Conservation (phyloP, 2,113 vertebrate genomes). For the Hemibates koningsi region DNA sequence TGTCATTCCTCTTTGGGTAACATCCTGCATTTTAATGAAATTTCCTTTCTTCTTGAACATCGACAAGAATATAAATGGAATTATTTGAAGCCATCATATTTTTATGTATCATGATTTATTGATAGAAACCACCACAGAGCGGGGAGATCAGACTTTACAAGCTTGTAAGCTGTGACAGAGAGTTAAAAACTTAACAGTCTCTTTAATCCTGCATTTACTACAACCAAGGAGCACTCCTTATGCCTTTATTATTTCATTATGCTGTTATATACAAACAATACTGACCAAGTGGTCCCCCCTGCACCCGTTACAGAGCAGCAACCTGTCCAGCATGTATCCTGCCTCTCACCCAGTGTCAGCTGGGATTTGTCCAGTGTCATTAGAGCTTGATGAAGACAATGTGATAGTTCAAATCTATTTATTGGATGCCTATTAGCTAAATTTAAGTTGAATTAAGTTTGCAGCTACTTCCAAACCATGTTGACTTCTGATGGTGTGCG, state of each 20-base stretch:
- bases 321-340: background rate
- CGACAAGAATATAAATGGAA: background rate
- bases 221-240: background rate
- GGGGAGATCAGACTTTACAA: background rate
- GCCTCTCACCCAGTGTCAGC: background rate
- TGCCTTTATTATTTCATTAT: background rate
- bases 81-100: background rate
- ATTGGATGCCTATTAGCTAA: background rate
- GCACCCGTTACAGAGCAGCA: background rate
- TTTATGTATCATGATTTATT: background rate
- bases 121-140: background rate
- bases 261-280: background rate
- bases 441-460: background rate
- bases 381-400: background rate
- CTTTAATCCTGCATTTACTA: background rate
- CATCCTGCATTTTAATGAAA: background rate
- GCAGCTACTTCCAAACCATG: background rate
- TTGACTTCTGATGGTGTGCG: background rate
- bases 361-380: background rate
- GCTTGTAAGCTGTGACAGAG: background rate
- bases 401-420: background rate
- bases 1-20: background rate
- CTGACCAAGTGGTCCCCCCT: background rate
- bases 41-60: background rate
- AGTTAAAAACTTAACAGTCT: background rate